Base-by-base conservation (phyloP, 2,797 vertebrate genomes). In the Poeciliopsis paucimaculata region DNA sequence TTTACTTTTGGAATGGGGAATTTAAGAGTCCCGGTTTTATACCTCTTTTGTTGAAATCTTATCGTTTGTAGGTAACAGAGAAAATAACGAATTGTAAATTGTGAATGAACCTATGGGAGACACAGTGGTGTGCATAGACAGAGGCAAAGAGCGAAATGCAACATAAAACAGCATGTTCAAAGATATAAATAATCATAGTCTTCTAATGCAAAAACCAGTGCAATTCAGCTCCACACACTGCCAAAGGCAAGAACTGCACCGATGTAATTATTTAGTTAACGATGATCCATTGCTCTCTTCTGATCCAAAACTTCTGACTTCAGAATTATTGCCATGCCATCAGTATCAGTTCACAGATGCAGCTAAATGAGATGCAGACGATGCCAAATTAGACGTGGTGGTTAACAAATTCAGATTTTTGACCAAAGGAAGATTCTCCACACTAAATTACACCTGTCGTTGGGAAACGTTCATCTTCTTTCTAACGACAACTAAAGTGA, bases 61-160 rank as follows among this genome's bases (percentile, higher is more conserved):
- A 78, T 87, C 73, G 82, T 91, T 92, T 90, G 47, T 90, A 85
- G 79, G 90, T 83, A 85, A 89, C 87, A 91, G 79, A 90, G 76
- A 88, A 93, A 90, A 87, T 82, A 82, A 91, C 87, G 88, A 91
- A 87, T 87, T 95, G 93, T 95, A 95, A 91, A 95, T 94, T 90
- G 92, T 94, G 90, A 92, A 92, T 94, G 93, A 92, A 90, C 93
- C 93, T 94, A 94, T 94, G 86, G 75, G 80, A 88, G 89, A 90
- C 81, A 86, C 87, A 75, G 82, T 91, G 93, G 89, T 89, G 93
- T 94, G 94, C 91, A 90, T 83, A 88, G 92, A 91, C 26, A 3
- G 16, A 55, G 77, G 77, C 76, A 53, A 60, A 73, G 73, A 77
- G 47, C 46, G 76, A 88, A 78, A 84, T 80, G 73, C 66, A 79